Evolutionary conservation across 2,113 vertebrate genomes (phyloP), one percentile per base, ranked within the genome.

Genomic region (Xiphophorus couchianus): DNA sequence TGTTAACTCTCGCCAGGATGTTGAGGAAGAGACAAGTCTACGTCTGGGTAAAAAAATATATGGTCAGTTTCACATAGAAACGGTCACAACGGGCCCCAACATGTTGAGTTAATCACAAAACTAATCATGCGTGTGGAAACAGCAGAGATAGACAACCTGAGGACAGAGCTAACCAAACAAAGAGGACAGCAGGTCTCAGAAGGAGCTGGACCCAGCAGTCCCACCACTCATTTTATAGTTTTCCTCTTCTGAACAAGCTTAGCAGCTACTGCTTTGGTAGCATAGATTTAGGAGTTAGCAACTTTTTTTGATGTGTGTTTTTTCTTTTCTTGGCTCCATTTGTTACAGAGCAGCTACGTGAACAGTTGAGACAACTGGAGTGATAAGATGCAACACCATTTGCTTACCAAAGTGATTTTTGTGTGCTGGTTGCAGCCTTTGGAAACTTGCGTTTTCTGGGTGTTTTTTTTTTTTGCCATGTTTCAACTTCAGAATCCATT

Each of bases 161-260:
- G 51, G 77, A 80, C 5, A 83, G 42, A 82, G 68, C 11, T 3
- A 62, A 77, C 80, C 30, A 28, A 63, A 83, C 37, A 29, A 62
- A 80, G 67, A 76, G 33, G 25, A 75, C 1, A 84, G 69, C 29
- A 11, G 64, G 75, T 4, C 69, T 80, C 83, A 77, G 66, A 69
- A 74, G 77, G 61, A 86, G 82, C 81, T 87, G 82, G 27, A 90
- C 78, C 80, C 89, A 93, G 84, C 85, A 83, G 51, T 78, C 88
- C 84, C 88, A 64, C 78, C 30, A 31, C 73, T 72, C 69, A 78
- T 81, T 86, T 68, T 37, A 7, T 15, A 65, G 66, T 37, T 22
- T 69, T 68, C 37, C 76, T 29, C 54, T 22, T 61, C 75, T 76
- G 65, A 61, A 31, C 37, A 66, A n/a, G 7, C 61, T 74, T 29